Base-by-base conservation (phyloP, 2,888 invertebrate species). In the Cryptosula pallasiana region DNA sequence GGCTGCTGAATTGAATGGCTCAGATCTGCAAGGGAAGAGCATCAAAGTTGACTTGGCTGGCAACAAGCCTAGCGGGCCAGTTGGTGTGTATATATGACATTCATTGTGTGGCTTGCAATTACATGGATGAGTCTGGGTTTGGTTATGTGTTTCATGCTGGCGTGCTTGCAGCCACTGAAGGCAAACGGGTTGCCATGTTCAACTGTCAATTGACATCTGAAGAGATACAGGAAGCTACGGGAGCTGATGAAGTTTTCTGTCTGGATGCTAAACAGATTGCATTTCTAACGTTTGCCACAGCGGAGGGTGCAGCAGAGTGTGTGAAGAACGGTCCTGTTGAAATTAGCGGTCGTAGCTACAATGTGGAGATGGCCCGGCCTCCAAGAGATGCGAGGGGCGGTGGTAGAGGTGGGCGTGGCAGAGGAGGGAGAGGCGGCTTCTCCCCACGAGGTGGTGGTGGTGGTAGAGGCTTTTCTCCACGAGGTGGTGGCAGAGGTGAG, bases 151-250 rank as follows among this genome's bases (percentile, higher is more conserved):
- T n/a, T n/a, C n/a, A n/a, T n/a, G n/a, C n/a, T n/a, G n/a, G n/a
- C n/a, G n/a, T n/a, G n/a, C n/a, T n/a, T n/a, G n/a, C n/a, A n/a
- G n/a, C n/a, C n/a, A n/a, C n/a, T n/a, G n/a, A n/a, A n/a, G 57
- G 57, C n/a, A 57, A 27, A 2, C 27, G 63, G 34, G 63, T 63
- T 9, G 63, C 63, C 34, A 63, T 63, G 63, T 63, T 63, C 32
- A 32, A 27, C 63, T 63, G 63, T 27, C 9, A 25, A 32, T n/a
- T 63, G 63, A 29, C 63, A 27, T 3, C 27, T 20, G 63, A 63
- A 32, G 63, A 63, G 16, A 63, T 63, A 27, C 29, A 63, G 63
- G 63, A 63, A n/a, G 63, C 63, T 9, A 63, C 63, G 1, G 63
- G 63, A 32, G 63, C 63, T 16, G 32, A 32, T 32, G 63, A 63